Evolutionary conservation across 2,113 vertebrate species (phyloP), one percentile per base, ranked within the genome.

Genomic region (Amblyornis subalaris): DNA sequence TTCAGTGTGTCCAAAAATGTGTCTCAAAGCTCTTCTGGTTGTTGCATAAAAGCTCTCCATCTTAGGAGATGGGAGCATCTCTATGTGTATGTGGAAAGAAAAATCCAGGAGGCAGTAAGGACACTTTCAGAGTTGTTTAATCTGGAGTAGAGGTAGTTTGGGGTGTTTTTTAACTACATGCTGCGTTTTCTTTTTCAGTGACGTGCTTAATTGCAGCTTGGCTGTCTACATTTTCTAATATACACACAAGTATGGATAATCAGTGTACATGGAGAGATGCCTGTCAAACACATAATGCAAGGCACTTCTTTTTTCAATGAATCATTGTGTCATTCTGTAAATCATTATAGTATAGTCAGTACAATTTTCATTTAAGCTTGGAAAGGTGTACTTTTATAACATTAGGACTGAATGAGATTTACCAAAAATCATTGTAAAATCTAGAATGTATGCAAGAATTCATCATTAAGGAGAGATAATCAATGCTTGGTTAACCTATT

Each of bases 401-500:
- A 65, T 70, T 50, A 76, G 17, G 67, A 35, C 24, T 85, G 42
- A 94, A 70, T 57, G 24, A 79, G 40, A 38, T n/a, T 67, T 88
- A 66, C 88, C 75, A 82, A 92, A 93, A 96, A 80, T 4, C 24
- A 47, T 89, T 94, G 80, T 36, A 93, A 89, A 96, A 88, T 47
- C 45, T 79, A 73, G 71, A 28, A 76, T 71, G 31, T 55, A 74
- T 85, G 58, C 53, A 89, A 91, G 64, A 88, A 95, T 96, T 90
- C 44, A 95, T 96, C 92, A 91, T 91, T 94, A 89, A 65, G 76
- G 89, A 96, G 96, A 92, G 73, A 89, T 91, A 97, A 96, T 97
- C 95, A 95, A 95, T 97, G 66, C 60, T 72, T 78, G 7, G 88
- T 96, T 97, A 95, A 82, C 51, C 60, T 95, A 64, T 94, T 97